phyloP scores from a whole-genome alignment of 92 coral and sea anemone genomes.

The Palythoa heliodiscus region DNA sequence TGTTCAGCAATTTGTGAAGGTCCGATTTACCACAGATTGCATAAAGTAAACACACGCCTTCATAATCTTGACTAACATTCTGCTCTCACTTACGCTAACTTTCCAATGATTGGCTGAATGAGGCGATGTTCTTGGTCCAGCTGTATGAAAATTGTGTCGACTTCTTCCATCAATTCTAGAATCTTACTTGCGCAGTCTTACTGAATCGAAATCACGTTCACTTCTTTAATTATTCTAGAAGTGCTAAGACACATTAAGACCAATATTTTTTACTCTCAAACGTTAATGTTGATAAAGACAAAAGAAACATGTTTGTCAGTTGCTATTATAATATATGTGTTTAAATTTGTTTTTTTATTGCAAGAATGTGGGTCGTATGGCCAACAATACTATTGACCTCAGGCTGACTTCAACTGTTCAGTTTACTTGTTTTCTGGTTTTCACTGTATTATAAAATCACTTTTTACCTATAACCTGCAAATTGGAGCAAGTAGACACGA shows the following conservation, averaged over 20 bases:
- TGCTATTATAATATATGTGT: background rate
- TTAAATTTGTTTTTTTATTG: background rate
- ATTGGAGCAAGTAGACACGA: no score
- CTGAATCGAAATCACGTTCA: no score
- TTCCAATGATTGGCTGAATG: background rate
- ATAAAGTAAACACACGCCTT: background rate
- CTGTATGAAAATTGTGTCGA: background rate
- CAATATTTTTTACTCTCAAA: no score
- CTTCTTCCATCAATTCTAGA: background rate
- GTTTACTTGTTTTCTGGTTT: no score
- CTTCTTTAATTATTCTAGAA: no score
- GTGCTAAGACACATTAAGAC: no score
- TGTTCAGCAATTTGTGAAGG: background rate
- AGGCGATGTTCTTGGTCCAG: slow-evolving; percentile 1
- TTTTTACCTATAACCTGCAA: no score
- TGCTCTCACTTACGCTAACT: background rate
- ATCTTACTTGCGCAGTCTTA: background rate
- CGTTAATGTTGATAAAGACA: no score
- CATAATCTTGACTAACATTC: background rate
- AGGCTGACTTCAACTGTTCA: no score
- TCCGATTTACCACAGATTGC: background rate
- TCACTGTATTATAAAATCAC: no score
- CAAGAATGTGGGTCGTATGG: background rate
- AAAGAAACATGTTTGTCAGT: no score
- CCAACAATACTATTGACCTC: background rate